phyloP scores from a whole-genome alignment of 2,888 invertebrate genomes.

The Cantharis lateralis region DNA sequence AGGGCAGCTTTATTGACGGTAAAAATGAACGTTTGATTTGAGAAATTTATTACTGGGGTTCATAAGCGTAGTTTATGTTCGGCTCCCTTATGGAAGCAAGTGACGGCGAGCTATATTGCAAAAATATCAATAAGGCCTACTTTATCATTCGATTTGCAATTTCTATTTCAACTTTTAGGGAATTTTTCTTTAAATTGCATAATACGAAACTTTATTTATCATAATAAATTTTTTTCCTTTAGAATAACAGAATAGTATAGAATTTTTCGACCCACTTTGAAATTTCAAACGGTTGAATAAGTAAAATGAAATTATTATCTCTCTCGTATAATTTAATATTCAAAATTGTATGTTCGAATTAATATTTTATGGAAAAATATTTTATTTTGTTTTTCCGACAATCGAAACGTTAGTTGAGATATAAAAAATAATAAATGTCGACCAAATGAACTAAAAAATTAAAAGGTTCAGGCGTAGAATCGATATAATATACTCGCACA shows the following conservation, averaged over 20 bases:
- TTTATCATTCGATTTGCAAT: constrained; percentile 10
- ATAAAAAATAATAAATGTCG: background rate
- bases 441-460: background rate
- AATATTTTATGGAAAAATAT: background rate
- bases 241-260: background rate
- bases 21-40: constrained; percentile 31
- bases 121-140: constrained; percentile 25
- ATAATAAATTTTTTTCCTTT: background rate
- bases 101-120: constrained; percentile 16
- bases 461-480: background rate
- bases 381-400: background rate
- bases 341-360: background rate
- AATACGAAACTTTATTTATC: background rate
- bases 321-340: background rate
- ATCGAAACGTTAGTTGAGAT: background rate
- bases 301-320: background rate
- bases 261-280: background rate
- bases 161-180: background rate
- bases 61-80: constrained; percentile 29
- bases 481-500: background rate
- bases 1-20: constrained; percentile 28
- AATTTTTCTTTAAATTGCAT: background rate
- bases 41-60: constrained; percentile 28
- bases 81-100: constrained; percentile 4
- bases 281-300: background rate